Percentiles rank a stretch among this genome's conserved stretches.
These are phyloP conservation scores for Troglohyphantes excavatus DNA, from an alignment of 2,888 invertebrate species.

Conservation along the genomic window DNA sequence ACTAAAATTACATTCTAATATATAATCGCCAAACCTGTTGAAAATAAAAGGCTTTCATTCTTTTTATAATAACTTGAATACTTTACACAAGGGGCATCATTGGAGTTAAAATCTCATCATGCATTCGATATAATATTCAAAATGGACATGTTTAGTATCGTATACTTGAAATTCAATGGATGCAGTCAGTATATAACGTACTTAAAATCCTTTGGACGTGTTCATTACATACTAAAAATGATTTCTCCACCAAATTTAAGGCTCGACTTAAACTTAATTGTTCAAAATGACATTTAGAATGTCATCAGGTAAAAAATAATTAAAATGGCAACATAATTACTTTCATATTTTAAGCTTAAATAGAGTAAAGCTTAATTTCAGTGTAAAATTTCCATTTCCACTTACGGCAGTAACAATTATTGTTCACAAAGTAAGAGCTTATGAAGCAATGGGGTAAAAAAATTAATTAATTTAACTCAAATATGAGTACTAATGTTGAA, in stretches of 20 bases:
- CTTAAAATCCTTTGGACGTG: too few relatives aligned
- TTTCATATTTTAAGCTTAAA: not conserved
- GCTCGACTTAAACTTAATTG: too few relatives aligned
- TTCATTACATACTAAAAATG: too few relatives aligned
- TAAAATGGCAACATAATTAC: not conserved
- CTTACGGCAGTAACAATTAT: not conserved
- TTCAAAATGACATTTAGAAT: too few relatives aligned
- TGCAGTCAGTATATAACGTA: not conserved
- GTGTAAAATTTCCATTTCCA: not conserved
- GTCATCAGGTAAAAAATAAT: too few relatives aligned
- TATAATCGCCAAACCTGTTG: too few relatives aligned
- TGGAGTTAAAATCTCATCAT: too few relatives aligned
- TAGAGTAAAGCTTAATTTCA: not conserved
- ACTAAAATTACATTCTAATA: not conserved
- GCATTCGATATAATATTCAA: too few relatives aligned
- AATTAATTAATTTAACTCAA: constrained; percentile 1
- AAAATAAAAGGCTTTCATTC: too few relatives aligned
- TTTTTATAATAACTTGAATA: too few relatives aligned
- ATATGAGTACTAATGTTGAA: not conserved
- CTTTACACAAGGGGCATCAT: too few relatives aligned
- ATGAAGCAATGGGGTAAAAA: constrained; percentile 19
- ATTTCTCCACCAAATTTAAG: too few relatives aligned
- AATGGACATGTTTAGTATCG: not conserved
- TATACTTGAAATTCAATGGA: not conserved
- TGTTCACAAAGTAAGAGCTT: constrained; percentile 40